Conservation (phyloP, 2,888 invertebrate species). For the Cheilosia grossa region DNA sequence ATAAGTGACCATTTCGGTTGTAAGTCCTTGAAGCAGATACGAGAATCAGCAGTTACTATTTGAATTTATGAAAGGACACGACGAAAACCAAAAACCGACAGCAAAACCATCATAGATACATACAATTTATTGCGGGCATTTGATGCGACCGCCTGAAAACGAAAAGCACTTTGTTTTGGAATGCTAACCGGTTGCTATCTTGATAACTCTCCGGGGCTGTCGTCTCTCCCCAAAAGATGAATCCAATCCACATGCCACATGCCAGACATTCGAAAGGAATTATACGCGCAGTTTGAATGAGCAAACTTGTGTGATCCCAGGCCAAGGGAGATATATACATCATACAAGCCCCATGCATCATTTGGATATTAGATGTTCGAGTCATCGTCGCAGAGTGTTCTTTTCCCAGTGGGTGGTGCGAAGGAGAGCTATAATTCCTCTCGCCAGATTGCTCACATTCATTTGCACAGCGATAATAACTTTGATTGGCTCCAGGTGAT, state of each 20-base stretch:
- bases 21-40: too few species aligned
- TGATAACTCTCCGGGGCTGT: constrained; percentile 29
- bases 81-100: background rate
- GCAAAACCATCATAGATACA: constrained; percentile 32
- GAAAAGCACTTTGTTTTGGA: constrained; percentile 5
- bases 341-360: background rate
- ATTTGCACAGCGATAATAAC: constrained; percentile 61
- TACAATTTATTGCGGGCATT: constrained; percentile 27
- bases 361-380: constrained; percentile 17
- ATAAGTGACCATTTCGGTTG: too few species aligned
- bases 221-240: constrained; percentile 16
- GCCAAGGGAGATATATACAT: background rate
- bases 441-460: constrained; percentile 41
- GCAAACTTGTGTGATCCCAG: background rate
- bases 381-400: background rate
- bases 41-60: background rate
- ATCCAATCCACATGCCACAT: constrained; percentile 31
- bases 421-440: background rate
- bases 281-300: constrained; percentile 13
- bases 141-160: background rate
- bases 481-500: constrained; percentile 61
- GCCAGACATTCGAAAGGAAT: constrained; percentile 18
- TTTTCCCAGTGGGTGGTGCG: constrained; percentile 15
- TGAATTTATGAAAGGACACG: constrained; percentile 6
- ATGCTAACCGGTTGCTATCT: constrained; percentile 33